These are phyloP conservation scores for Brachionus koreanus DNA, from an alignment of 1,140 invertebrate genomes.

Conservation along the genomic window DNA sequence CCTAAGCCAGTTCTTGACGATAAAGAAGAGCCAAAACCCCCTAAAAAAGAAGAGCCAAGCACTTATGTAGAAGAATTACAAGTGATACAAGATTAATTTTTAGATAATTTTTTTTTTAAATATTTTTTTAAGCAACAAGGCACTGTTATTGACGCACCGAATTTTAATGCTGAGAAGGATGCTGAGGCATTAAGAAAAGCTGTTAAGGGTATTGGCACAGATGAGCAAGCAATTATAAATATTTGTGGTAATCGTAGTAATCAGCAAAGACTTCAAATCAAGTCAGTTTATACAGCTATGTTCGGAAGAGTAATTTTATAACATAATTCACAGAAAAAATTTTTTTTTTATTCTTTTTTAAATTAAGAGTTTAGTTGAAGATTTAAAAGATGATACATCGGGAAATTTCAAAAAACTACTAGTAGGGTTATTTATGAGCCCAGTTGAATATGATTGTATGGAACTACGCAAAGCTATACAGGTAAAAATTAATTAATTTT, in stretches of 20 bases:
- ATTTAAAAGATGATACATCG: conserved; percentile 57
- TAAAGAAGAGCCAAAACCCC: conserved; percentile 44
- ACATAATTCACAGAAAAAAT: not conserved
- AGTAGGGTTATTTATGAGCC: conserved; percentile 51
- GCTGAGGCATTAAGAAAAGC: conserved; percentile 54
- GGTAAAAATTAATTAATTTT: conserved; percentile 47
- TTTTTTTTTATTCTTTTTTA: conserved; percentile 47
- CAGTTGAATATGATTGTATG: conserved; percentile 57
- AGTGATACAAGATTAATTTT: conserved; percentile 29
- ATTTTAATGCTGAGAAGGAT: conserved; percentile 55
- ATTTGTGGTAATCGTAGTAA: conserved; percentile 79
- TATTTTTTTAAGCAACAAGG: conserved; percentile 47
- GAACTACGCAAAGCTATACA: conserved; percentile 57
- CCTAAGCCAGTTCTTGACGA: conserved; percentile 24
- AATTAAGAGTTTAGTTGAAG: conserved; percentile 54
- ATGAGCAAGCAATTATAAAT: conserved; percentile 85
- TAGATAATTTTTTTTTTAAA: not conserved
- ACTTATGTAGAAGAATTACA: conserved; percentile 38
- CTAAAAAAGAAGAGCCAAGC: conserved; percentile 39
- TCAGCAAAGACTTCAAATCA: conserved; percentile 82
- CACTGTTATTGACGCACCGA: conserved; percentile 51
- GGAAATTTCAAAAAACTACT: conserved; percentile 54
- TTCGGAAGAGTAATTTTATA: conserved; percentile 74
- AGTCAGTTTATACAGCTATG: conserved; percentile 81
- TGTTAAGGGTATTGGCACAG: conserved; percentile 66